Evolutionary conservation across 2,888 invertebrate genomes (phyloP).

Genomic region (Pollenia griseotomentosa): DNA sequence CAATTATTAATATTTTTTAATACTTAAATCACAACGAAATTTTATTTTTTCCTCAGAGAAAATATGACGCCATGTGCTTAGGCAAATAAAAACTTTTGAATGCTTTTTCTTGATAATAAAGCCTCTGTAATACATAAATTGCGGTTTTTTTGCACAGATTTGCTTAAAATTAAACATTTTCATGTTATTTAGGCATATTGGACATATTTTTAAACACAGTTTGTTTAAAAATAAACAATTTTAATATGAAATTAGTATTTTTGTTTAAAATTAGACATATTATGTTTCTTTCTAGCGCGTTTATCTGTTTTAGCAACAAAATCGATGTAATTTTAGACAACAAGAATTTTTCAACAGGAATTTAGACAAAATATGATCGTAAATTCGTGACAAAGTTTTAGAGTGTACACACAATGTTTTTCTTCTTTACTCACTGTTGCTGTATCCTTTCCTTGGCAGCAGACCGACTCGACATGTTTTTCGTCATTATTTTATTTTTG

Average conservation of each 20-base stretch:
- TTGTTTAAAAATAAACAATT: too few species aligned
- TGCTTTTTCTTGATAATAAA: background rate
- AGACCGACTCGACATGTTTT: too few species aligned
- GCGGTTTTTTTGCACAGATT: background rate
- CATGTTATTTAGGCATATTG: background rate
- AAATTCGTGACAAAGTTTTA: background rate
- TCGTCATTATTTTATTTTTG: too few species aligned
- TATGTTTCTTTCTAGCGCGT: background rate
- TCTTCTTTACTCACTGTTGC: too few species aligned
- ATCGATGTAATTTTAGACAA: background rate
- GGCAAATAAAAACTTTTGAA: background rate
- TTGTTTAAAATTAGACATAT: background rate
- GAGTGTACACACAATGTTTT: too few species aligned
- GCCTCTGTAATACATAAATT: background rate
- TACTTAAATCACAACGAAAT: background rate
- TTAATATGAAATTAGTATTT: background rate
- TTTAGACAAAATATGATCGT: background rate
- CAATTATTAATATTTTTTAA: constrained; percentile 2
- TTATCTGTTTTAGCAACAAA: background rate
- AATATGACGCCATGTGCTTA: too few species aligned
- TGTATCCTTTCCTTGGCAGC: too few species aligned
- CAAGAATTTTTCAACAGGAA: background rate
- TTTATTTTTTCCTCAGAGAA: background rate
- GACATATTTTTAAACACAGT: background rate
- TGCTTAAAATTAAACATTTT: background rate